Percentiles rank a stretch among this genome's conserved stretches.
Evolutionary conservation across 1,140 invertebrate genomes (phyloP).

Genomic region (Drosophila ficusphila): DNA sequence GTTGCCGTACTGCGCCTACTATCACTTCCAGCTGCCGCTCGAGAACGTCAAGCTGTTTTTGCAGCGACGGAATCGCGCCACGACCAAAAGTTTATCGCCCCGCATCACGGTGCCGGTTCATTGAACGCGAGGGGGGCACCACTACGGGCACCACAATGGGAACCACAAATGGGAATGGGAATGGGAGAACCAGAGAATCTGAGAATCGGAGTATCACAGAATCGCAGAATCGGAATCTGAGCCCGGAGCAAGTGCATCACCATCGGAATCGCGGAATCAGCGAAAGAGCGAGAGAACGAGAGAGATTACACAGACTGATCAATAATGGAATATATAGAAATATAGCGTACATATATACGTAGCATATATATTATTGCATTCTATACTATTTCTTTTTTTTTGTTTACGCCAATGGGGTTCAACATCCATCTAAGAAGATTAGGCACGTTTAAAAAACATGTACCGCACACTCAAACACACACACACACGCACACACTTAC

Average conservation of each 20-base stretch:
- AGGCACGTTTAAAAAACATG: slow-evolving; percentile 50
- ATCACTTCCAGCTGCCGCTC: slow-evolving; percentile 90
- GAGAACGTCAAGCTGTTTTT: slow-evolving; percentile 85
- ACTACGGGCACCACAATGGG: too few species aligned
- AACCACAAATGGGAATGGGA: too few species aligned
- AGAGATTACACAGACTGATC: slow-evolving; percentile 78
- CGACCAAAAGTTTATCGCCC: slow-evolving; percentile 79
- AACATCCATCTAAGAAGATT: slow-evolving; percentile 78
- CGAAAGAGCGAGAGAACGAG: slow-evolving; percentile 42
- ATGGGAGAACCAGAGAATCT: too few species aligned
- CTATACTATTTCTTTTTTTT: slow-evolving; percentile 54
- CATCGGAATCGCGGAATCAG: background rate
- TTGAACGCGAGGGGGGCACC: slow-evolving; percentile 64
- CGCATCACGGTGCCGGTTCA: slow-evolving; percentile 79
- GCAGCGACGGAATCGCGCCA: slow-evolving; percentile 72
- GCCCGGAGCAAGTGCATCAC: slow-evolving; percentile 37
- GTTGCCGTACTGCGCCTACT: slow-evolving; percentile 92
- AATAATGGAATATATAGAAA: slow-evolving; percentile 44
- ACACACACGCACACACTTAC: slow-evolving; percentile 21
- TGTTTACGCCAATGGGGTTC: slow-evolving; percentile 74
- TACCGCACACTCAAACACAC: slow-evolving; percentile 22
- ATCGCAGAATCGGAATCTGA: too few species aligned
- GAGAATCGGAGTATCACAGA: too few species aligned
- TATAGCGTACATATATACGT: slow-evolving; percentile 9
- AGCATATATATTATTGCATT: slow-evolving; percentile 40